phyloP scores from a whole-genome alignment of 2,888 invertebrate species.

The Drosophila cognata region DNA sequence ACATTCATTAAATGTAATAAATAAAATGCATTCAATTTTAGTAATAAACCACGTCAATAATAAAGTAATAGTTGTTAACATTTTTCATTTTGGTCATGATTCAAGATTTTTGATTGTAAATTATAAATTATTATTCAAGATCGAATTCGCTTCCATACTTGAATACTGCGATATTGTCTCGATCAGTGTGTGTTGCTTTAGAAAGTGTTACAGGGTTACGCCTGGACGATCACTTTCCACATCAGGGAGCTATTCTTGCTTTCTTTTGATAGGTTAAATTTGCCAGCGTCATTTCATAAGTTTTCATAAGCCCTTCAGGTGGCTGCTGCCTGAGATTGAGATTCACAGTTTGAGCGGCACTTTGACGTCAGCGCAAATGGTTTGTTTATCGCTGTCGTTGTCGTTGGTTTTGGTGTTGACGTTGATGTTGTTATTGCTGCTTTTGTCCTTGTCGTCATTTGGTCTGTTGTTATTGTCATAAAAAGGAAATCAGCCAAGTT shows the following conservation, averaged over 20 bases:
- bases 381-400: constrained; percentile 6
- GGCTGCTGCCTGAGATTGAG: constrained; percentile 8
- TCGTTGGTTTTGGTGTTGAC: background rate
- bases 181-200: background rate
- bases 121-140: background rate
- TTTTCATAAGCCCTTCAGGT: constrained; percentile 19
- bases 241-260: background rate
- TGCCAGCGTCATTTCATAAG: background rate
- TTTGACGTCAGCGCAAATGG: constrained; percentile 50
- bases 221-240: background rate
- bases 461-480: constrained; percentile 36
- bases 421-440: background rate
- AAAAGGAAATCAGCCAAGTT: constrained; percentile 49
- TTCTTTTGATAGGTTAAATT: constrained; percentile 11
- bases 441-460: constrained; percentile 13
- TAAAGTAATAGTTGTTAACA: background rate
- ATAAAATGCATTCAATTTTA: background rate
- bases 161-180: background rate
- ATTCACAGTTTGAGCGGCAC: constrained; percentile 35
- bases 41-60: background rate
- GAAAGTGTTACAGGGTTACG: background rate
- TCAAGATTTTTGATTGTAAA: background rate
- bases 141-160: background rate
- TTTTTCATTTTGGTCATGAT: background rate
- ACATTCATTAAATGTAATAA: background rate